Evolutionary conservation across 2,797 vertebrate genomes (phyloP).

Genomic region (Forpus xanthops): DNA sequence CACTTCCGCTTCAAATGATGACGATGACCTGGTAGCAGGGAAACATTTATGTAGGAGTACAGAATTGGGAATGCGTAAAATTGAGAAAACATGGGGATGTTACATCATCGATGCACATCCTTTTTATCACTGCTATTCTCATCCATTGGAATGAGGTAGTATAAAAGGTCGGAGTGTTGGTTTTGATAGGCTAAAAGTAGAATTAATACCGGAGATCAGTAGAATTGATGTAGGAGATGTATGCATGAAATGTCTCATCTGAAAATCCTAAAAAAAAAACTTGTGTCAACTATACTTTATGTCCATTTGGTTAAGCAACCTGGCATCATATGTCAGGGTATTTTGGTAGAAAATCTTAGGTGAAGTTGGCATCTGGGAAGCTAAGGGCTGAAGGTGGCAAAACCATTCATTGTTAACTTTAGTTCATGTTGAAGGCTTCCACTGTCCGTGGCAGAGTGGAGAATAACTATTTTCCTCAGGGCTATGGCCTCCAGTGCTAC

Average conservation of each 20-base stretch:
- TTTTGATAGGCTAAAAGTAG: not conserved
- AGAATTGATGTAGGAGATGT: not conserved
- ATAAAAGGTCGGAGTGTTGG: not conserved
- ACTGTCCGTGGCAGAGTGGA: not conserved
- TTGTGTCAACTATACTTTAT: not conserved
- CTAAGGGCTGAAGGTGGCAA: not conserved
- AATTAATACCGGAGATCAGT: not conserved
- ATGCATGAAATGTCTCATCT: not conserved
- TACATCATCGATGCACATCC: not conserved
- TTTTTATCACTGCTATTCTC: accelerated
- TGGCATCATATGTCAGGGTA: not conserved
- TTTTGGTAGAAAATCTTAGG: not conserved
- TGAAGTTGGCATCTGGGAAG: not conserved
- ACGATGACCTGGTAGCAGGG: not conserved
- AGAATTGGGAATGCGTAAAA: not conserved
- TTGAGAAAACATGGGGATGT: not conserved
- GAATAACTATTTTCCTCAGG: not conserved
- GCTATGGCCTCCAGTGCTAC: not conserved
- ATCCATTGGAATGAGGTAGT: not conserved
- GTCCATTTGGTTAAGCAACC: not conserved
- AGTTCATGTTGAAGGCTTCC: not conserved
- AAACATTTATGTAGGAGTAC: not conserved
- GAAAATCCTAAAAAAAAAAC: not conserved
- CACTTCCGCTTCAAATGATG: not conserved
- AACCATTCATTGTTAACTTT: not conserved